These are phyloP conservation scores for Magallana angulata DNA, from an alignment of 1,140 invertebrate species.

Conservation along the genomic window DNA sequence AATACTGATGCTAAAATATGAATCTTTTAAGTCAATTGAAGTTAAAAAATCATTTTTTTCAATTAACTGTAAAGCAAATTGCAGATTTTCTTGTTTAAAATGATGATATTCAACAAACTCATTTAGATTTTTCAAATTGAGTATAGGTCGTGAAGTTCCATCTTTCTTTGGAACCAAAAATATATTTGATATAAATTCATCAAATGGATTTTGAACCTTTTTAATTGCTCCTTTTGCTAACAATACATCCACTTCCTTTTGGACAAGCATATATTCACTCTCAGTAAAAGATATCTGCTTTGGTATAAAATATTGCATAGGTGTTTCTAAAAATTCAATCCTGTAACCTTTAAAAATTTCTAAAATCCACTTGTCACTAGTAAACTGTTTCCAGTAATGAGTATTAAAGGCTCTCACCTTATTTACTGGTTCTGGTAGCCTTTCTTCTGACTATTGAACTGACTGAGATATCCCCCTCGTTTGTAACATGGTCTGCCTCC, in stretches of 20 bases:
- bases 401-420: not conserved
- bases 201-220: not conserved
- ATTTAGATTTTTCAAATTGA: conserved; percentile 52
- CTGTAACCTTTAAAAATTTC: not conserved
- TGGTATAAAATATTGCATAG: not conserved
- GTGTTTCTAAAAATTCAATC: conserved; percentile 26
- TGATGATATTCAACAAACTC: conserved; percentile 41
- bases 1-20: conserved; percentile 37
- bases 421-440: not conserved
- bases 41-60: conserved; percentile 43
- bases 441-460: not conserved
- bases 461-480: not conserved
- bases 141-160: conserved; percentile 36
- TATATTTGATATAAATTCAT: conserved; percentile 46
- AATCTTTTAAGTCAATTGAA: conserved; percentile 52
- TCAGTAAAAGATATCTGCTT: not conserved
- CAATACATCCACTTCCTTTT: conserved; percentile 23
- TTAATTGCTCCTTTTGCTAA: not conserved
- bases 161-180: conserved; percentile 48
- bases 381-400: not conserved
- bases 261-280: not conserved
- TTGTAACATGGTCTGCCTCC: not conserved
- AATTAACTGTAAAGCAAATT: conserved; percentile 25
- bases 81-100: conserved; percentile 53
- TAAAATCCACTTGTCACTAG: not conserved